Percentiles rank a stretch among this genome's conserved stretches.
These are phyloP conservation scores for Clostera curtula DNA, from an alignment of 2,888 invertebrate species.

Conservation along the genomic window DNA sequence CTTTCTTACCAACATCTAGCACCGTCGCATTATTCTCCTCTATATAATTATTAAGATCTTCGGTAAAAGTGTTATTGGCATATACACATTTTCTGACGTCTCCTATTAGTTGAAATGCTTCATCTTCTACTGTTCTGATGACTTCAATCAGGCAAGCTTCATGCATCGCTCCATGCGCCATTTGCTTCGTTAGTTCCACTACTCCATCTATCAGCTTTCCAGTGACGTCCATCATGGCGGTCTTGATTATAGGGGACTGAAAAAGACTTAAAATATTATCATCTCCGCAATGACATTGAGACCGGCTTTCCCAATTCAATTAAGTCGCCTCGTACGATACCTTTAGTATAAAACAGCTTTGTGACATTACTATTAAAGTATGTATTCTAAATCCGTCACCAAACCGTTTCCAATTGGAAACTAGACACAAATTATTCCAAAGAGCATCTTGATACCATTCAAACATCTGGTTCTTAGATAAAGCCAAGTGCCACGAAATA, in stretches of 20 bases:
- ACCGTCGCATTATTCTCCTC: conserved; percentile 54
- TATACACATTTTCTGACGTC: conserved; percentile 39
- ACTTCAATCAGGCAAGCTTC: conserved; percentile 68
- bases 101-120: conserved; percentile 40
- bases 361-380: too few relatives aligned
- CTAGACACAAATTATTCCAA: too few relatives aligned
- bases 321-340: too few relatives aligned
- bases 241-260: conserved; percentile 61
- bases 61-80: conserved; percentile 24
- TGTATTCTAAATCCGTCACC: too few relatives aligned
- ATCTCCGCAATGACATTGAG: too few relatives aligned
- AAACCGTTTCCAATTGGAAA: too few relatives aligned
- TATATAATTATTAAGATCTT: conserved; percentile 30
- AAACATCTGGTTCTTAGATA: too few relatives aligned
- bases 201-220: conserved; percentile 52
- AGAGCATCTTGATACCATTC: too few relatives aligned
- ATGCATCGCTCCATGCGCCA: conserved; percentile 70
- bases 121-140: conserved; percentile 53
- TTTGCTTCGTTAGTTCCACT: conserved; percentile 52
- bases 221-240: conserved; percentile 61
- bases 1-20: conserved; percentile 28
- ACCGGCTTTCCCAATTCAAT: too few relatives aligned
- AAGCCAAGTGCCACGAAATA: too few relatives aligned
- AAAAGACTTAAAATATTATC: conserved; percentile 15
- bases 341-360: too few relatives aligned